Evolutionary conservation across 2,113 vertebrate genomes (phyloP).

Genomic region (Heloderma charlesbogerti): DNA sequence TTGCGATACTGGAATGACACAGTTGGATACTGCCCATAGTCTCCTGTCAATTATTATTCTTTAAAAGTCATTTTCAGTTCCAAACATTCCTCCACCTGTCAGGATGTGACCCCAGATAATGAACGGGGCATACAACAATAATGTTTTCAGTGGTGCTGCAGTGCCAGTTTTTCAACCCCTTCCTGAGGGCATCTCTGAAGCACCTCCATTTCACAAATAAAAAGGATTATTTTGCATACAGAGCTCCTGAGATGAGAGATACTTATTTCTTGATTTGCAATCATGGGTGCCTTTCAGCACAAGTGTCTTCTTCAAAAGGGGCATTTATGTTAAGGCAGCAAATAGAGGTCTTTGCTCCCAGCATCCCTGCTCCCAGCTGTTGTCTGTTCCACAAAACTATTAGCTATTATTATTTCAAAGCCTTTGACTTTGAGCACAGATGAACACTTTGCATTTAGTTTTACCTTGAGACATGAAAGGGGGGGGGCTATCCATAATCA

Average conservation of each 20-base stretch:
- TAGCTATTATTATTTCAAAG: not conserved
- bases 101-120: constrained; percentile 26
- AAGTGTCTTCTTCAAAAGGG: constrained; percentile 33
- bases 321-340: constrained; percentile 16
- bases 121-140: constrained; percentile 18
- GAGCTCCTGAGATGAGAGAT: not conserved
- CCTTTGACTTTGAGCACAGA: constrained; percentile 12
- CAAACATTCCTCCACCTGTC: constrained; percentile 56
- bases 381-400: not conserved
- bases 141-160: constrained; percentile 41
- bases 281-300: constrained; percentile 29
- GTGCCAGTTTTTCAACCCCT: constrained; percentile 7
- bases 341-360: constrained; percentile 23
- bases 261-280: constrained; percentile 4
- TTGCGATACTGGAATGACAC: too few relatives aligned
- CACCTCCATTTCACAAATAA: not conserved
- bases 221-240: not conserved
- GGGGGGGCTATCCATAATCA: not conserved
- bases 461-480: not conserved
- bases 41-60: constrained; percentile 14
- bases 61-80: constrained; percentile 44
- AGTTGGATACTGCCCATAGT: too few relatives aligned
- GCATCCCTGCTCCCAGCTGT: not conserved
- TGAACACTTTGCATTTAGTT: not conserved
- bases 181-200: constrained; percentile 28